Percentiles rank a stretch among this genome's conserved stretches.
These are phyloP conservation scores for Ciconia stormi DNA, from an alignment of 2,113 vertebrate species.

Conservation along the genomic window DNA sequence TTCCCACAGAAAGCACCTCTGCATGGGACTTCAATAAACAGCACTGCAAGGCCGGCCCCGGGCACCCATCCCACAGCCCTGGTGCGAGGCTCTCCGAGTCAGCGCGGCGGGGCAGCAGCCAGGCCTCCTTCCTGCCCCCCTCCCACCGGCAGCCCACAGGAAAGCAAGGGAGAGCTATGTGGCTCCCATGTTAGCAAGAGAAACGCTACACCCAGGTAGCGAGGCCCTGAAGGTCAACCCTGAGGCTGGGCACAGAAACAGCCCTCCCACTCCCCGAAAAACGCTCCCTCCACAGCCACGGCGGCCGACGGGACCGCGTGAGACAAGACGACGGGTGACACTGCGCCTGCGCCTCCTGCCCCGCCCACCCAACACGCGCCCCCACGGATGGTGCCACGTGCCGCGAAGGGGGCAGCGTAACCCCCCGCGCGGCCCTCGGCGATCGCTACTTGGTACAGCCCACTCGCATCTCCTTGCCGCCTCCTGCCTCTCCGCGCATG, in stretches of 20 bases:
- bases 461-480: rapidly evolving
- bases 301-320: rapidly evolving
- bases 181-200: too few relatives aligned
- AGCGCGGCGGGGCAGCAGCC: neutral
- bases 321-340: rapidly evolving
- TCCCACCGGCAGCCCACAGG: neutral
- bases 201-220: rapidly evolving
- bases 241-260: rapidly evolving
- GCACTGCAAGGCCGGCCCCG: too few relatives aligned
- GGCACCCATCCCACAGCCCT: neutral
- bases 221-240: rapidly evolving
- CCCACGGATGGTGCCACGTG: neutral
- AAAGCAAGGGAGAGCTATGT: rapidly evolving
- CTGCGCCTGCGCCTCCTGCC: too few relatives aligned
- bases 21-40: too few relatives aligned
- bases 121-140: neutral
- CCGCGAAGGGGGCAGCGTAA: rapidly evolving
- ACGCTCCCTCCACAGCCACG: rapidly evolving
- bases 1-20: too few relatives aligned
- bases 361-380: neutral
- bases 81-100: neutral
- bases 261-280: rapidly evolving
- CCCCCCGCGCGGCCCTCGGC: rapidly evolving
- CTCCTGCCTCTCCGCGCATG: rapidly evolving
- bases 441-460: neutral